Conservation (phyloP, 2,797 vertebrate genomes). For the Acanthurus tractus region DNA sequence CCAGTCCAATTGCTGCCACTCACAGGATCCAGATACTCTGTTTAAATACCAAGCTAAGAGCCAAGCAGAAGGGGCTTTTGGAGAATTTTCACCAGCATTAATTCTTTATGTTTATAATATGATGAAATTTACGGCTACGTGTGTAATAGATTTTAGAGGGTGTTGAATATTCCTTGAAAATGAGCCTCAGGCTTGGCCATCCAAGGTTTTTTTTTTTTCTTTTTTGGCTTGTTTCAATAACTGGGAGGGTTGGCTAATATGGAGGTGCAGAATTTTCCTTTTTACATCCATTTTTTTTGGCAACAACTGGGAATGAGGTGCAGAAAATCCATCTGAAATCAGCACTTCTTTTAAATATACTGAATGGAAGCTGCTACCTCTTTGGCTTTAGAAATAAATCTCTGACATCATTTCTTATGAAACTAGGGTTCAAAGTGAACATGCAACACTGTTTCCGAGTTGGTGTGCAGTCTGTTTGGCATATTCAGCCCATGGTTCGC, state of each 20-base stretch:
- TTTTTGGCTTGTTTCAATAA: constrained; percentile 50
- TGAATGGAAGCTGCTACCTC: neutral
- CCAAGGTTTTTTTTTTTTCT: constrained; percentile 8
- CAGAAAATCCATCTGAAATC: constrained; percentile 15
- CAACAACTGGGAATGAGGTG: constrained; percentile 1
- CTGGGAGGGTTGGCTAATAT: constrained; percentile 38
- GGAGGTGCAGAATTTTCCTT: constrained; percentile 21
- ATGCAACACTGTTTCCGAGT: neutral
- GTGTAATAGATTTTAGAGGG: constrained; percentile 48
- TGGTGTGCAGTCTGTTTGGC: neutral
- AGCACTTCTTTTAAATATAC: neutral
- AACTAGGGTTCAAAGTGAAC: neutral
- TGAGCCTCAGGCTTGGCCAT: constrained; percentile 36
- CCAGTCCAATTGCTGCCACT: constrained; percentile 41
- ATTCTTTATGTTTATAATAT: constrained; percentile 51
- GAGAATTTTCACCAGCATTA: constrained; percentile 40
- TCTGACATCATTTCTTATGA: neutral
- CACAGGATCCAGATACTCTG: constrained; percentile 25
- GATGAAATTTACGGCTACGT: constrained; percentile 55
- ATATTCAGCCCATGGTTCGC: constrained; percentile 9
- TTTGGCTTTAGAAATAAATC: neutral
- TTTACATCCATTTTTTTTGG: neutral
- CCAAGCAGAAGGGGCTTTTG: constrained; percentile 22
- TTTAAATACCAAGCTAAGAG: constrained; percentile 21
- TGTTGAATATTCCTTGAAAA: constrained; percentile 52